Evolutionary conservation across 2,888 invertebrate species (phyloP), one percentile per base, ranked within the genome.

Genomic region (Drosophila eohydei): DNA sequence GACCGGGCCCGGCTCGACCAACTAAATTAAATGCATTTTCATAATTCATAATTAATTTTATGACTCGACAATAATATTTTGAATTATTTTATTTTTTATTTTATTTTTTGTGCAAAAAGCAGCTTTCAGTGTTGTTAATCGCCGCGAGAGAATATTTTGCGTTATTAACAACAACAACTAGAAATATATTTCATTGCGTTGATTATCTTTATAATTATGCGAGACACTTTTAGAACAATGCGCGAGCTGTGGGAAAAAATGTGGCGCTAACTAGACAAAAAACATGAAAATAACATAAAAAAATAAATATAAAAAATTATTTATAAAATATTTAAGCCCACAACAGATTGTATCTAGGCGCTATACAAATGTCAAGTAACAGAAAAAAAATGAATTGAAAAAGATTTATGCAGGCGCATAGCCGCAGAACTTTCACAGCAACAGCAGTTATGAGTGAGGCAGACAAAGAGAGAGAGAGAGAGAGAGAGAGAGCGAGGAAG

Each of bases 371-470:
- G 71, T 69, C 43, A 62, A 55, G 43, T 52, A 57, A 48, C 11
- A 16, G 36, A 48, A 68, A 62, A 50, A 50, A 32, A 40, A 55
- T 60, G 61, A 60, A 63, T 66, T 66, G 30, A 43, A 67, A 52
- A 73, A 82, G 83, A 80, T 74, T 85, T 86, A 80, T 78, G 75
- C 76, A 83, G 81, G 74, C 67, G 55, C 44, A 36, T 8, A 60
- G 74, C 66, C 63, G 59, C 73, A 82, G 80, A 87, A 88, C 85
- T 82, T 83, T 83, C 85, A 81, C 88, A 79, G 80, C 83, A 83
- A 85, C 83, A 83, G 83, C 75, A 83, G 76, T 77, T 14, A 11
- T 28, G 26, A 46, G 7, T 3, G 76, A 44, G 44, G n/a, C 65
- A 67, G 62, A 44, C 58, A 34, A 51, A 52, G 36, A 41, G 59